Evolutionary conservation across 2,888 invertebrate genomes (phyloP), one percentile per base, ranked within the genome.

Genomic region (Sinotaia quadrata): DNA sequence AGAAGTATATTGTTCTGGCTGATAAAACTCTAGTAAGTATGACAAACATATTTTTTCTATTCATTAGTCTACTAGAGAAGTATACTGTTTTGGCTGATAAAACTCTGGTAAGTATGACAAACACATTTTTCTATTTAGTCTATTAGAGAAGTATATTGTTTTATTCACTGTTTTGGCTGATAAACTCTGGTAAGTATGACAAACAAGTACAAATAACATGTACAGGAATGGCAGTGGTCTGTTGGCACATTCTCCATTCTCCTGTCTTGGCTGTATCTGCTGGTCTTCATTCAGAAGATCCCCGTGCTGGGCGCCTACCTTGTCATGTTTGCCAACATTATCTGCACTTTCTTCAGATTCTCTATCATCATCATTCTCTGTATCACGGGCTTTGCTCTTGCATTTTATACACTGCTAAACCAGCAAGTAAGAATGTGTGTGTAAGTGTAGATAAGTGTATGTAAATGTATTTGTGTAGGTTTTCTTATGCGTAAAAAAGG

Each of bases 151-250:
- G n/a, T n/a, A n/a, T n/a, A n/a, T n/a, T n/a, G n/a, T n/a, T n/a
- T n/a, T n/a, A n/a, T n/a, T n/a, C n/a, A n/a, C n/a, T n/a, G n/a
- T n/a, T n/a, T n/a, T n/a, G n/a, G n/a, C n/a, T n/a, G n/a, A n/a
- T n/a, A n/a, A n/a, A n/a, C n/a, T n/a, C n/a, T n/a, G n/a, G n/a
- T n/a, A n/a, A n/a, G n/a, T n/a, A n/a, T n/a, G n/a, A n/a, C n/a
- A n/a, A n/a, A n/a, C n/a, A n/a, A n/a, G n/a, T n/a, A n/a, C n/a
- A n/a, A n/a, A n/a, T n/a, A n/a, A n/a, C n/a, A n/a, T n/a, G n/a
- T n/a, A 34, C 74, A 90, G 89, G 78, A 75, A 3, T 90, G 89
- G 89, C 90, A 90, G 78, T 90, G 90, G 89, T 81, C 88, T 63
- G 73, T 90, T n/a, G 90, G 89, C 7, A 87, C 89, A 0, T 80